Conservation (phyloP, 2,888 invertebrate genomes). For the Cheilosia urbana region DNA sequence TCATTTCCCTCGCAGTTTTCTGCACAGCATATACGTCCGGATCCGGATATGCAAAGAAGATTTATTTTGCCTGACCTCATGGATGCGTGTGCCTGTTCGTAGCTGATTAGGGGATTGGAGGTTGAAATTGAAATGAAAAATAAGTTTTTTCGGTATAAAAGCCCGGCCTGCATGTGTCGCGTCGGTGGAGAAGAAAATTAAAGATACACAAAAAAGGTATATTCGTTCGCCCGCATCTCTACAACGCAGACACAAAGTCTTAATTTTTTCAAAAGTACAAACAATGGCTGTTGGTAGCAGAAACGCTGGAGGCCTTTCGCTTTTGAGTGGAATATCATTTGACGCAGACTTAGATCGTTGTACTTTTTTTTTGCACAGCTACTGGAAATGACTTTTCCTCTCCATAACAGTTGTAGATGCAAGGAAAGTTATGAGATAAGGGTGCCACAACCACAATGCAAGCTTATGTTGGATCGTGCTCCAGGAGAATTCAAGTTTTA, state of each 20-base stretch:
- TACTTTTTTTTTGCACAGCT: slow-evolving; percentile 20
- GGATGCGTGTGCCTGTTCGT: slow-evolving; percentile 10
- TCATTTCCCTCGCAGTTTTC: neutral
- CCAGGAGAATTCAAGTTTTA: neutral
- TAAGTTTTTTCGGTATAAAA: slow-evolving; percentile 37
- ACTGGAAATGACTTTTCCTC: slow-evolving; percentile 25
- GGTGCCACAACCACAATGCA: slow-evolving; percentile 20
- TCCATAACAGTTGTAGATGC: slow-evolving; percentile 25
- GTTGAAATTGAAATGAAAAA: slow-evolving; percentile 27
- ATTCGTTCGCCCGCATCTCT: neutral
- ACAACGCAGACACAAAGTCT: slow-evolving; percentile 2
- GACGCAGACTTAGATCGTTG: neutral
- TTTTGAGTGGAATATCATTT: slow-evolving; percentile 8
- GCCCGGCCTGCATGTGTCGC: slow-evolving; percentile 32
- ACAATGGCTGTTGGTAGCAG: neutral
- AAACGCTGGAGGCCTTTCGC: slow-evolving; percentile 40
- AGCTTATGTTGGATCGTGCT: neutral
- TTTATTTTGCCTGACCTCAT: neutral
- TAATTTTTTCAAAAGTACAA: slow-evolving; percentile 20
- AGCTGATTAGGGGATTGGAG: slow-evolving; percentile 47
- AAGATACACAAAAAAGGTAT: slow-evolving; percentile 17
- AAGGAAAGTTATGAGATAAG: slow-evolving; percentile 47
- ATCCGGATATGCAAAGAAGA: slow-evolving; percentile 16
- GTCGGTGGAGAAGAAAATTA: slow-evolving; percentile 38
- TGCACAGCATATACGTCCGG: neutral